Base-by-base conservation (phyloP, 92 coral and sea anemone genomes). In the Paragorgia papillata region DNA sequence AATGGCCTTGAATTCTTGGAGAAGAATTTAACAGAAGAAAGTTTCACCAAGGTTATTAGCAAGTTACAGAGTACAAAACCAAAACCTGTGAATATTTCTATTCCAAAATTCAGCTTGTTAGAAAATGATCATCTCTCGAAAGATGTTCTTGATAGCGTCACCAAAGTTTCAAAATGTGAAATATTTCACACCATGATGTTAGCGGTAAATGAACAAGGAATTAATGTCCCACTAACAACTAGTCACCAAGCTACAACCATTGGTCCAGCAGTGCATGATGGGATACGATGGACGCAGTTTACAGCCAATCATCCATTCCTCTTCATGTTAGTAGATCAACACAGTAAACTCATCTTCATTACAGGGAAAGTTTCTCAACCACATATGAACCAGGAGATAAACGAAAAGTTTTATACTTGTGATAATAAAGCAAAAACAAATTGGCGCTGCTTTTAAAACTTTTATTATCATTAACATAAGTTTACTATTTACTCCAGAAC, bases 191-290 rank as follows among this genome's bases (percentile, higher is more conserved):
- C 64, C 6, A 18, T 58, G 24, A 53, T 26, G 18, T 24, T 71
- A 6, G 12, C 46, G 18, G 22, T 71, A 8, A 71, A 53, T 26
- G 78, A 71, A 53, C 57, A 34, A 9, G 78, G 78, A 3, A 1
- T 71, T 4, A 71, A 71, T 33, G 37, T 58, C 7, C 28, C 51
- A 27, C 10, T 27, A 29, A 22, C 29, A 2, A 13, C 9, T 40
- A 44, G 32, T 33, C 30, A 54, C 14, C 30, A 51, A 21, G 19
- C 31, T 12, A 51, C 64, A 24, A 29, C 54, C 3, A 34, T 26
- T 48, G 49, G 64, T 40, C 78, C 63, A 15, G 78, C 64, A 55
- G 50, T 71, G 51, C 78, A 29, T 55, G 78, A 55, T 71, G 78
- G 78, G 17, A 51, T 71, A n/a, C 30, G 37, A 55, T 71, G 78